Percentiles rank a stretch among this genome's conserved stretches.
phyloP scores from a whole-genome alignment of 2,113 vertebrate species.

The Atherinomorus stipes region DNA sequence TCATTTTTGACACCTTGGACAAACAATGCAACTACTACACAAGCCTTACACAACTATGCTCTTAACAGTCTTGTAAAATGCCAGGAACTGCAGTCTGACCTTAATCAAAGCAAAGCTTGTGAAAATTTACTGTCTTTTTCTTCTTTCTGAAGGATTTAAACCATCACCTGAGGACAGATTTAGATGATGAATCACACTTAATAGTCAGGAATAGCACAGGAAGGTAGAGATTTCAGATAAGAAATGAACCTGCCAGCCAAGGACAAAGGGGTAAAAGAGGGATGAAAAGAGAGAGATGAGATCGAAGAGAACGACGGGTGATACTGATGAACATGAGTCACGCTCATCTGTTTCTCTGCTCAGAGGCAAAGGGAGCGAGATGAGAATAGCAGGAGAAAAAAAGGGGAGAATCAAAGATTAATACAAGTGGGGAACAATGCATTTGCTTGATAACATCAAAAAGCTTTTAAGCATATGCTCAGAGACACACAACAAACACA shows the following conservation, averaged over 20 bases:
- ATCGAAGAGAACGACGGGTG: conserved; percentile 32
- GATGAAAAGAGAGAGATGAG: conserved; percentile 43
- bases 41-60: neutral
- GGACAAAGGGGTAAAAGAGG: conserved; percentile 43
- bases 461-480: conserved; percentile 27
- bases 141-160: neutral
- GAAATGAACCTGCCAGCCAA: conserved; percentile 44
- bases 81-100: neutral
- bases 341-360: conserved; percentile 48
- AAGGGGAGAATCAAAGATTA: conserved; percentile 43
- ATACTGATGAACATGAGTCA: conserved; percentile 50
- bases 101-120: neutral
- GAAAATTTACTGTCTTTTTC: neutral
- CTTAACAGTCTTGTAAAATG: neutral
- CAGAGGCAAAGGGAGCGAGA: conserved; percentile 15
- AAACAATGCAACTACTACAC: neutral
- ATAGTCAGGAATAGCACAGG: conserved; percentile 25
- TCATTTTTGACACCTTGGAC: neutral
- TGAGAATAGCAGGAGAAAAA: conserved; percentile 17
- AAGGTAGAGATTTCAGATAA: conserved; percentile 40
- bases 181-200: conserved; percentile 27
- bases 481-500: conserved; percentile 23
- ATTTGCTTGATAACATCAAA: conserved; percentile 71
- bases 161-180: conserved; percentile 12
- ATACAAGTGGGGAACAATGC: conserved; percentile 43